These are phyloP conservation scores for Geopemphigus sp. DNA, from an alignment of 1,140 invertebrate species.

Conservation along the genomic window DNA sequence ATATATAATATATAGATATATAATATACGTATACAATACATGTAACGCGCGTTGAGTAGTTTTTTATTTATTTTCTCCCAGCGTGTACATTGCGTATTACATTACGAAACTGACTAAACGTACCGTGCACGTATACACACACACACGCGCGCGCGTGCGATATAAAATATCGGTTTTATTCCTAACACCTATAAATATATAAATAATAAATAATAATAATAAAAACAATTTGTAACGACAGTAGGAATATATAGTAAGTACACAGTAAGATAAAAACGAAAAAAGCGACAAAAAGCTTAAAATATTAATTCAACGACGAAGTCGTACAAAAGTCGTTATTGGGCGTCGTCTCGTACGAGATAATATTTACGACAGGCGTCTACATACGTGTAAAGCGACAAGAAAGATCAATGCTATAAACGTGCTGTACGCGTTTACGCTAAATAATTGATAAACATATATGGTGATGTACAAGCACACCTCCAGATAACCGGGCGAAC, in stretches of 20 bases:
- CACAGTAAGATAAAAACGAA: background rate
- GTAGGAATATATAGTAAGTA: background rate
- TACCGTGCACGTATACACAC: background rate
- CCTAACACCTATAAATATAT: background rate
- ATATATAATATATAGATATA: too few species aligned
- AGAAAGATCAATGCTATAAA: conserved; percentile 35
- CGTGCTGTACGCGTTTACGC: conserved; percentile 33
- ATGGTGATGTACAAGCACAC: conserved; percentile 43
- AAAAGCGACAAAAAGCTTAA: conserved; percentile 39
- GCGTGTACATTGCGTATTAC: conserved; percentile 27
- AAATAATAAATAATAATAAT: conserved; percentile 19
- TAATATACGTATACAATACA: conserved; percentile 24
- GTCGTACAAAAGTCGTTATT: background rate
- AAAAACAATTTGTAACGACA: conserved; percentile 1
- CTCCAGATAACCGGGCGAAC: conserved; percentile 28
- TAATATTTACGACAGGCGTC: conserved; percentile 12
- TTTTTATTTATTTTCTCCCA: conserved; percentile 34
- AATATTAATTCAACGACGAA: conserved; percentile 10
- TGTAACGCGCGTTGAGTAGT: conserved; percentile 14
- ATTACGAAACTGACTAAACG: conserved; percentile 29
- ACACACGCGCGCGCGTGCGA: background rate
- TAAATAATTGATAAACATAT: conserved; percentile 34
- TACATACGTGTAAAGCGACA: conserved; percentile 41
- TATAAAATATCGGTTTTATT: conserved; percentile 22
- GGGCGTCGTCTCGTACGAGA: too few species aligned